Conservation (phyloP, 2,113 vertebrate species). For the Amia ocellicauda region DNA sequence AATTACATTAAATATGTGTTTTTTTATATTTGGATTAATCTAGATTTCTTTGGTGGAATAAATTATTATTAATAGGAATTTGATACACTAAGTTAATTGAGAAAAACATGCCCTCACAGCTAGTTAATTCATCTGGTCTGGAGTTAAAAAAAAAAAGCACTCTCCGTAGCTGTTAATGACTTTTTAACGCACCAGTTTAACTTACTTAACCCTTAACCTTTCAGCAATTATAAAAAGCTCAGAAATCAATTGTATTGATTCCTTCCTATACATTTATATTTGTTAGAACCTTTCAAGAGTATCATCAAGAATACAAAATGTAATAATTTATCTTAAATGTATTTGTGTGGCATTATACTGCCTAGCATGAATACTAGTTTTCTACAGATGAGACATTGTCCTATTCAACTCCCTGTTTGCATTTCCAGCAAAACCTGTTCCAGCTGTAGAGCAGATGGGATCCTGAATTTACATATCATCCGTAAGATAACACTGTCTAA, state of each 20-base stretch:
- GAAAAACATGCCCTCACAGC: too few relatives aligned
- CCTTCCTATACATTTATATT: conserved; percentile 13
- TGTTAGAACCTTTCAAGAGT: conserved; percentile 9
- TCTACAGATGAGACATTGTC: too few relatives aligned
- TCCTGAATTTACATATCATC: conserved; percentile 8
- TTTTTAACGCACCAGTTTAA: conserved; percentile 32
- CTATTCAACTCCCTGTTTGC: not conserved
- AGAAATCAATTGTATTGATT: conserved; percentile 29
- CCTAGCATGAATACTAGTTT: too few relatives aligned
- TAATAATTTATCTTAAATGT: too few relatives aligned
- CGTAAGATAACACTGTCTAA: not conserved
- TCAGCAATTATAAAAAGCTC: conserved; percentile 19
- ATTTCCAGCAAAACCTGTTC: not conserved
- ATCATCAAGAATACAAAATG: not conserved
- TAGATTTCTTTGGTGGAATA: too few relatives aligned
- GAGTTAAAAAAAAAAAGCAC: conserved; percentile 7
- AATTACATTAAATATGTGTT: too few relatives aligned
- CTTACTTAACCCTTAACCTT: conserved; percentile 33
- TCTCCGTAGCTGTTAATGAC: conserved; percentile 24
- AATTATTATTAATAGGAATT: too few relatives aligned
- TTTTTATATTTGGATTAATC: too few relatives aligned
- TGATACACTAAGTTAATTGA: too few relatives aligned
- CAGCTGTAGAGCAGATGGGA: conserved; percentile 28
- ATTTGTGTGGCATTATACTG: too few relatives aligned
- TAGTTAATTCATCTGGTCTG: conserved; percentile 29